A percentile compares a stretch with the other conserved stretches of the same genome.
These are phyloP conservation scores for Elmis aenea DNA, from an alignment of 2,888 invertebrate species.

Conservation along the genomic window DNA sequence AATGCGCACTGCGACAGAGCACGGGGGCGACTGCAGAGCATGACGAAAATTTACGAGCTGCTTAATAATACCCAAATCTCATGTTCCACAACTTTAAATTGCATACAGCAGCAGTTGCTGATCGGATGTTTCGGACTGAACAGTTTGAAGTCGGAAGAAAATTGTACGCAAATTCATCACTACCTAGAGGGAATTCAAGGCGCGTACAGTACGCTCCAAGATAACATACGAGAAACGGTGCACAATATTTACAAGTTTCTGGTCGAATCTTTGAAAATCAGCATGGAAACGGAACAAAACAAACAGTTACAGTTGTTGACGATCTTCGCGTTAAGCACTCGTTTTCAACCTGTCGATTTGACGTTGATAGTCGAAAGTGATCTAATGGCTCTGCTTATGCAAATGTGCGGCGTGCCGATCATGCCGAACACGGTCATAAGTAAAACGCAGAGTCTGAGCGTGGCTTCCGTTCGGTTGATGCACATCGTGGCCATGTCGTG, in stretches of 20 bases:
- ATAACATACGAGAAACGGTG: constrained; percentile 49
- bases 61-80: constrained; percentile 33
- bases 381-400: constrained; percentile 47
- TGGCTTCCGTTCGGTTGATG: constrained; percentile 51
- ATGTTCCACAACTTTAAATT: constrained; percentile 38
- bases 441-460: constrained; percentile 40
- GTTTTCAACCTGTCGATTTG: constrained; percentile 53
- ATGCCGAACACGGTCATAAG: constrained; percentile 28
- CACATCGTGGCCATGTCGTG: constrained; percentile 54
- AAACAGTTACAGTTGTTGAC: constrained; percentile 49
- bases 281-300: constrained; percentile 34
- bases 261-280: constrained; percentile 45
- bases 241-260: constrained; percentile 52
- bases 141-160: constrained; percentile 39
- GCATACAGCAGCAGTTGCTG: constrained; percentile 51
- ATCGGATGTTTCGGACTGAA: constrained; percentile 53
- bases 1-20: constrained; percentile 39
- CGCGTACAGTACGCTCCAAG: constrained; percentile 48
- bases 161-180: constrained; percentile 48
- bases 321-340: constrained; percentile 53
- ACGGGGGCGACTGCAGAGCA: constrained; percentile 35
- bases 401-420: constrained; percentile 28
- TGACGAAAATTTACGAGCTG: constrained; percentile 41
- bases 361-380: constrained; percentile 54
- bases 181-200: constrained; percentile 55